Evolutionary conservation across 2,113 vertebrate genomes (phyloP), one percentile per base, ranked within the genome.

Genomic region (Heterocephalus glaber): DNA sequence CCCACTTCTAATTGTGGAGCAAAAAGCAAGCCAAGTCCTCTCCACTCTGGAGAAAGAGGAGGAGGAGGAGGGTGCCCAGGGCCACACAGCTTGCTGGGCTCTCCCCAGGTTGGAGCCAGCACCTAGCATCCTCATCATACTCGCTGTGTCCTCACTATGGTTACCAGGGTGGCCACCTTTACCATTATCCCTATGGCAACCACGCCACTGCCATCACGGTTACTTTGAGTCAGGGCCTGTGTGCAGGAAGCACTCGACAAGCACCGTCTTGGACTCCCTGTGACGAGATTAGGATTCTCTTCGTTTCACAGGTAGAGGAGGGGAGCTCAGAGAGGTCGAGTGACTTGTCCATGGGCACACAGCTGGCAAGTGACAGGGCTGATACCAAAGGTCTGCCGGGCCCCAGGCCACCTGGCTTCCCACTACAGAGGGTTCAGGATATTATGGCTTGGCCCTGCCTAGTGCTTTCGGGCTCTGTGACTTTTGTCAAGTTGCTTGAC

Each of bases 1-100:
- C 81, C 65, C 26, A 1, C 35, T 90, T 94, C 89, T 96, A 35
- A 95, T 38, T 95, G 84, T 88, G 66, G 70, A 89, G 65, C 70
- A 92, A 90, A 91, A 83, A 20, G 63, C 28, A 65, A 82, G 74
- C 56, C 54, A 28, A 61, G 60, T 9, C 74, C 44, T 49, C 44
- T 77, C 30, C 72, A 16, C 44, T 76, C 5, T 1, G 3, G 72
- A 74, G 38, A 22, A 17, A n/a, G 66, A 22, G n/a, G 38, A 74
- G 10, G 70, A 74, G 22, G 38, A 5, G 22, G 8, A 33, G 44
- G 58, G 41, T 17, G 19, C n/a, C 38, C 47, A 13, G 1, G 74
- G 47, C 38, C 77, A 86, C 28, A 77, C 20, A 30, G 4, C 49
- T 52, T 13, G 17, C 86, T 85, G 2, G 30, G 4, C 44, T 63